Evolutionary conservation across 2,888 invertebrate genomes (phyloP).

Genomic region (Troilus luridus): DNA sequence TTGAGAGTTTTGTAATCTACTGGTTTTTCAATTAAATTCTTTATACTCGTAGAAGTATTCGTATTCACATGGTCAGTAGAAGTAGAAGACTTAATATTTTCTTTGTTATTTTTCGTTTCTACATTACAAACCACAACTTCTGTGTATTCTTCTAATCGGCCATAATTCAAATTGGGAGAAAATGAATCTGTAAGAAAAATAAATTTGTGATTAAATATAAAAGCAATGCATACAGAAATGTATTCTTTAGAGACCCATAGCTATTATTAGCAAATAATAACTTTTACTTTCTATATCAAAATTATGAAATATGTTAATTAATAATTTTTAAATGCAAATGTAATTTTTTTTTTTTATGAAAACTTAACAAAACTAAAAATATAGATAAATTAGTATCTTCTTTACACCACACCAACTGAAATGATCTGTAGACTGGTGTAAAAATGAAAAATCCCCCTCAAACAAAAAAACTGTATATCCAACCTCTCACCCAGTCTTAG

Average conservation of each 20-base stretch:
- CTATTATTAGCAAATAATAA: no score
- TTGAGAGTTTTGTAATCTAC: not conserved
- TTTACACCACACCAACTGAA: no score
- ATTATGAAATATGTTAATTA: no score
- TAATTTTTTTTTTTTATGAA: no score
- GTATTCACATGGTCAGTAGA: slow-evolving; percentile 6
- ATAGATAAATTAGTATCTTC: no score
- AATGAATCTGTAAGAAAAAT: slow-evolving; percentile 57
- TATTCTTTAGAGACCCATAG: not conserved
- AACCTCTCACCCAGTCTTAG: no score
- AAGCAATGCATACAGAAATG: not conserved
- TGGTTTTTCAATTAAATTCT: slow-evolving; percentile 35
- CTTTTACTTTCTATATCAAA: no score
- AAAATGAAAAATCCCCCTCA: no score
- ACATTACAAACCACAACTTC: slow-evolving; percentile 63
- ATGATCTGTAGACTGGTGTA: no score
- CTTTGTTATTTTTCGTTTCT: slow-evolving; percentile 38
- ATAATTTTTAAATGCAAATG: no score
- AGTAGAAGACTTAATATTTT: not conserved
- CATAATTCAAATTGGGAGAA: slow-evolving; percentile 60
- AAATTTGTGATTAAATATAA: not conserved
- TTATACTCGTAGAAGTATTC: not conserved
- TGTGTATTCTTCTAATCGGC: slow-evolving; percentile 63
- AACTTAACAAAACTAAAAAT: no score
- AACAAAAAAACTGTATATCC: no score